phyloP scores from a whole-genome alignment of 2,797 vertebrate genomes.

The Molossus alvarezi region DNA sequence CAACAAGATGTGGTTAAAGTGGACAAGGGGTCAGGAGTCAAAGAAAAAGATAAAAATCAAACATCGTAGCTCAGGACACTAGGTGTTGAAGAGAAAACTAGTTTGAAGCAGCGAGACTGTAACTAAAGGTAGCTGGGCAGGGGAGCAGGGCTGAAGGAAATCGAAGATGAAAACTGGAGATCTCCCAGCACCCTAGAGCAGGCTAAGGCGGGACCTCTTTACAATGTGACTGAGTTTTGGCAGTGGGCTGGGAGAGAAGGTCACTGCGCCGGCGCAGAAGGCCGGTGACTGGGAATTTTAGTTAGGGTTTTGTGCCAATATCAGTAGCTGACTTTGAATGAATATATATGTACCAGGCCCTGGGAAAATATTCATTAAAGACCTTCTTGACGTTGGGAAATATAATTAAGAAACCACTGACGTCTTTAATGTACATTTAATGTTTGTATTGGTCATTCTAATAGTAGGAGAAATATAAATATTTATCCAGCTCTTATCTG shows the following conservation, averaged over 20 bases:
- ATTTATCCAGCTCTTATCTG: background rate
- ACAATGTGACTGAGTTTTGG: background rate
- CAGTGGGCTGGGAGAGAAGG: background rate
- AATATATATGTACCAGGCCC: background rate
- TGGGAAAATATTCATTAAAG: slow-evolving; percentile 23
- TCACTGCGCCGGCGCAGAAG: background rate
- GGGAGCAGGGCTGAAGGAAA: background rate
- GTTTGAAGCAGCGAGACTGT: background rate
- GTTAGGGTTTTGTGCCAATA: background rate
- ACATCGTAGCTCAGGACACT: background rate
- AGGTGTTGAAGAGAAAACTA: background rate
- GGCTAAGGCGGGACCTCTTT: background rate
- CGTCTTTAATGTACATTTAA: background rate
- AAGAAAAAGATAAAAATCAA: background rate
- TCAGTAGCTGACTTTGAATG: background rate
- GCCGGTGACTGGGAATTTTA: background rate
- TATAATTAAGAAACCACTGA: background rate
- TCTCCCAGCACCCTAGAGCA: background rate
- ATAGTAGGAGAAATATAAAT: background rate
- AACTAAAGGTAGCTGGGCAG: background rate
- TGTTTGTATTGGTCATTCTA: slow-evolving; percentile 22
- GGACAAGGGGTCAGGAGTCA: background rate
- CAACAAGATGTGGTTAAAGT: background rate
- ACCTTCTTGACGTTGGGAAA: slow-evolving; percentile 8
- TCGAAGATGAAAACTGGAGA: background rate